phyloP scores from a whole-genome alignment of 2,888 invertebrate genomes.

The Lepidocyrtoides sp. region DNA sequence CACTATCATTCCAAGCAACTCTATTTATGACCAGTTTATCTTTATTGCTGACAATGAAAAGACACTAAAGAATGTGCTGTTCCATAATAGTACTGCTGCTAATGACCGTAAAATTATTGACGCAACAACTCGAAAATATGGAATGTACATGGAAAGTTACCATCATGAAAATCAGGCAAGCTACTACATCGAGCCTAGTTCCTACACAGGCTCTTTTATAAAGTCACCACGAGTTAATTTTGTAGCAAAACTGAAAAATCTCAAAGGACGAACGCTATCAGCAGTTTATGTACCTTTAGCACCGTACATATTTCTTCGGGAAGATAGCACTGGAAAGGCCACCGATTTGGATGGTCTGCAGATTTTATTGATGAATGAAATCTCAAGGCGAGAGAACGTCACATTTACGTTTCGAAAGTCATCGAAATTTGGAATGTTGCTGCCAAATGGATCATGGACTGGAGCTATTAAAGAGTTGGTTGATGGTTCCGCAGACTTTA shows the following conservation, averaged over 20 bases:
- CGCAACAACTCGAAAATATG: conserved; percentile 1
- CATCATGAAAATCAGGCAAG: background rate
- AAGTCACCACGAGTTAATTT: background rate
- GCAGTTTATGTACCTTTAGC: background rate
- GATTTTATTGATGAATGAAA: conserved; percentile 13
- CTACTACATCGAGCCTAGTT: background rate
- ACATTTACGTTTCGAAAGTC: conserved; percentile 15
- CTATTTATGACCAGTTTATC: background rate
- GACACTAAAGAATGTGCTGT: background rate
- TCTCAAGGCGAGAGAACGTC: conserved; percentile 2
- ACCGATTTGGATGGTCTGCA: background rate
- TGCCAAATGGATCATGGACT: conserved; percentile 42
- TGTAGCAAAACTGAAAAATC: background rate
- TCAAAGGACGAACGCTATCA: background rate
- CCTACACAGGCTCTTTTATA: background rate
- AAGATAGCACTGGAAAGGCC: background rate
- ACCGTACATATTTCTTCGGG: background rate
- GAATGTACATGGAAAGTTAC: background rate
- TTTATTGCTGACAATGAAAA: background rate
- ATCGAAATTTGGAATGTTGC: conserved; percentile 16
- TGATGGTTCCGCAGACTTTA: conserved; percentile 19
- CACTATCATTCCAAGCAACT: background rate
- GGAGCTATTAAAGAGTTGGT: conserved; percentile 41
- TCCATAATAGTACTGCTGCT: background rate
- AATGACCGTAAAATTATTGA: background rate